phyloP scores from a whole-genome alignment of 2,888 invertebrate genomes.

The Heliconius cydno region DNA sequence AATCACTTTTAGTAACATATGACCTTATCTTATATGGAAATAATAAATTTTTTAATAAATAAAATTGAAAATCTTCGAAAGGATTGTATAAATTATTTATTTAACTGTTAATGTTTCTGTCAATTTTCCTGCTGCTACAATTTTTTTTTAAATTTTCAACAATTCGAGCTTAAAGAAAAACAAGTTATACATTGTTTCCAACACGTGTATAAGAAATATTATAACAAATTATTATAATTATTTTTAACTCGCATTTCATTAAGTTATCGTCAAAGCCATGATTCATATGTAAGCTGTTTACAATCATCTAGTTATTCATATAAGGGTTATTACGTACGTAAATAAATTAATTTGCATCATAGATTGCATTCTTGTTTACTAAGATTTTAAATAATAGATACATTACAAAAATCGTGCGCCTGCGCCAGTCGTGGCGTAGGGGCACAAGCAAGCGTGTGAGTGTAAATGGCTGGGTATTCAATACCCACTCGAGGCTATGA shows the following conservation, averaged over 20 bases:
- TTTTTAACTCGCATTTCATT: constrained; percentile 7
- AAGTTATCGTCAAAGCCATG: not conserved
- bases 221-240: constrained; percentile 11
- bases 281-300: constrained; percentile 14
- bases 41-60: not conserved
- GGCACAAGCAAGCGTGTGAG: no score
- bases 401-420: no score
- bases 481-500: no score
- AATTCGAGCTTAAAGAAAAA: not conserved
- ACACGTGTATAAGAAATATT: not conserved
- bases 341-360: not conserved
- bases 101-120: not conserved
- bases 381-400: not conserved
- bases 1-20: not conserved
- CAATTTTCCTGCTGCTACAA: not conserved
- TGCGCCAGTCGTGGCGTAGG: no score
- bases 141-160: not conserved
- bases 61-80: not conserved
- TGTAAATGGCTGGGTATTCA: no score
- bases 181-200: not conserved
- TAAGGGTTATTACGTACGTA: constrained; percentile 1
- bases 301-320: constrained; percentile 5
- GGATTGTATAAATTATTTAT: no score
- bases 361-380: not conserved
- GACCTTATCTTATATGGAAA: not conserved